Conservation (phyloP, 2,797 vertebrate species). For the Siniperca obscura region DNA sequence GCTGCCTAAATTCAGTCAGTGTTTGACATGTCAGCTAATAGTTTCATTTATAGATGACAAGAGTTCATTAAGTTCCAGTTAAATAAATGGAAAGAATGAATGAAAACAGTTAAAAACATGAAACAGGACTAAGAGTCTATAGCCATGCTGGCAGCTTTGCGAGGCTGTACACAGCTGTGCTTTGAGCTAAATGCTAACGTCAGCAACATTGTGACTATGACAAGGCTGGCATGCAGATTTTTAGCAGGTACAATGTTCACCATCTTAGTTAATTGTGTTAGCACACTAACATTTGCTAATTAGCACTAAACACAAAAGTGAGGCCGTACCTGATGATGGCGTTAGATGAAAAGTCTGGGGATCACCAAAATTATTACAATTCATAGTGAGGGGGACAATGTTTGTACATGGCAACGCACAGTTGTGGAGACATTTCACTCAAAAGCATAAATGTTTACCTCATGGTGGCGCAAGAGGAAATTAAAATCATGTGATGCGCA, state of each 20-base stretch:
- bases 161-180: neutral
- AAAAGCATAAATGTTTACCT: neutral
- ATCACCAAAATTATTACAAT: neutral
- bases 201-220: neutral
- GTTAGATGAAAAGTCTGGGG: neutral
- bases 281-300: neutral
- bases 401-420: neutral
- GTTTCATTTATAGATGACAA: constrained; percentile 20
- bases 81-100: neutral
- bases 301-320: neutral
- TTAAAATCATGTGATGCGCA: neutral
- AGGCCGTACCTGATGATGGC: neutral
- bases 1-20: constrained; percentile 12
- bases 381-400: neutral
- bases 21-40: constrained; percentile 33
- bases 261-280: neutral
- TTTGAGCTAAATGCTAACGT: neutral
- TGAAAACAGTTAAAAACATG: neutral
- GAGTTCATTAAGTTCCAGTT: neutral
- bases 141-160: neutral
- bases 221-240: neutral
- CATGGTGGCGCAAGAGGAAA: neutral
- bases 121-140: neutral
- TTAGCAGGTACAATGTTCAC: neutral
- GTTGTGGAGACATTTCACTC: neutral